Evolutionary conservation across 2,888 invertebrate species (phyloP), one percentile per base, ranked within the genome.

Genomic region (Sipha maydis): DNA sequence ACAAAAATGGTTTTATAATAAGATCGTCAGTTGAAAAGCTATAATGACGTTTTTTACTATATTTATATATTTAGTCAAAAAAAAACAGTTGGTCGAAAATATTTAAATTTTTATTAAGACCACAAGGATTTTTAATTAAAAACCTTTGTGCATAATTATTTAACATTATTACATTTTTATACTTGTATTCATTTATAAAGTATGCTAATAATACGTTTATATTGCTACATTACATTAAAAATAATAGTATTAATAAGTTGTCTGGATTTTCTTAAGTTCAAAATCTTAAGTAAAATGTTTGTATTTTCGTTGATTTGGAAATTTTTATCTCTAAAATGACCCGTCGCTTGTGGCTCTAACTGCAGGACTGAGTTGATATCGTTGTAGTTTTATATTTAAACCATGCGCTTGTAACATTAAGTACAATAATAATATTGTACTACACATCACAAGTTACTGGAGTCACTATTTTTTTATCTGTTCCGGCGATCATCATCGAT

Each of bases 51-150:
- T 84, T 38, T 84, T 38, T 84, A 61, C 11, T 48, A 56, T 84
- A 38, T 84, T 28, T 25, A n/a, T 9, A 69, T 11, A 31, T 75
- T 41, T 25, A n/a, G n/a, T n/a, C n/a, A 75, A 54, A 61, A 84
- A 75, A 75, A 19, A 11, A 31, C 21, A 61, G 31, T 61, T 83
- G 48, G 61, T 38, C 8, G n/a, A 80, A 80, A 79, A 67, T 61
- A 80, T 8, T 34, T 25, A 83, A 48, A 48, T 73, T 71, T 83
- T 54, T 83, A 34, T 73, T 56, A 75, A 75, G n/a, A 38, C 75
- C n/a, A 28, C 19, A 19, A 21, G 9, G n/a, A 56, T 73, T 75
- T 83, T 83, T 83, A 83, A 83, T 75, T 83, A 83, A 83, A 80
- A 83, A 38, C 56, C 54, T 75, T 83, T 75, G 73, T 56, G 48